phyloP scores from a whole-genome alignment of 2,888 invertebrate species.

The Lomographa bimaculata region DNA sequence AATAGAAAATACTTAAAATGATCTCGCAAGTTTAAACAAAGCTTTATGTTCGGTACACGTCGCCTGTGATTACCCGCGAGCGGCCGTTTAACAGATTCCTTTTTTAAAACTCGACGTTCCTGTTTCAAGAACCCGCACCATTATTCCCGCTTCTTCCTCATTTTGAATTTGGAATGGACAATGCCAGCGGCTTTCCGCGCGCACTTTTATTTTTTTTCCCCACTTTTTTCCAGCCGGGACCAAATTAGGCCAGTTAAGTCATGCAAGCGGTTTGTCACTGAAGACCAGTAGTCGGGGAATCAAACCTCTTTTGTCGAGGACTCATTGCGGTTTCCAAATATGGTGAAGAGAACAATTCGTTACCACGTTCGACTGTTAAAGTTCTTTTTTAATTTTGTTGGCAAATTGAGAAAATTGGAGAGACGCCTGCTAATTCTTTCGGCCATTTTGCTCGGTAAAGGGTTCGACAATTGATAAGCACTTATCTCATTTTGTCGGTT shows the following conservation, averaged over 20 bases:
- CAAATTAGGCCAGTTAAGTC: conserved; percentile 68
- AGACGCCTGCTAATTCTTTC: conserved; percentile 51
- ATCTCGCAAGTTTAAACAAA: conserved; percentile 39
- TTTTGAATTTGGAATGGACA: conserved; percentile 78
- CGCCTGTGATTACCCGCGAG: conserved; percentile 79
- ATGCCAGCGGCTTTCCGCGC: conserved; percentile 63
- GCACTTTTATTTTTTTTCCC: conserved; percentile 44
- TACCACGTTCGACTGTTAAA: conserved; percentile 37
- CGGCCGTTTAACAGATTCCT: conserved; percentile 79
- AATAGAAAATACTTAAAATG: no score
- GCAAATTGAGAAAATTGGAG: conserved; percentile 69
- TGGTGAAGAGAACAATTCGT: conserved; percentile 59
- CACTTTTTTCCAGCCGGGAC: conserved; percentile 34
- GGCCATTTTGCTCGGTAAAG: conserved; percentile 52
- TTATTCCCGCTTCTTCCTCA: conserved; percentile 79
- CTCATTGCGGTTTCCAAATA: conserved; percentile 53
- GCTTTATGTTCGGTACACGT: conserved; percentile 59
- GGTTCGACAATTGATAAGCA: conserved; percentile 54
- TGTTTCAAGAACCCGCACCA: conserved; percentile 74
- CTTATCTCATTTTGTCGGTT: conserved; percentile 51
- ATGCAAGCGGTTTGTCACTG: conserved; percentile 66
- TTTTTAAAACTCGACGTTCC: conserved; percentile 79
- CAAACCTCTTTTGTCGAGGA: conserved; percentile 46
- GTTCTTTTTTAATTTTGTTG: conserved; percentile 50
- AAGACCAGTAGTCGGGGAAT: conserved; percentile 72